Conservation (phyloP, 2,888 invertebrate genomes). For the Parnassius mnemosyne region DNA sequence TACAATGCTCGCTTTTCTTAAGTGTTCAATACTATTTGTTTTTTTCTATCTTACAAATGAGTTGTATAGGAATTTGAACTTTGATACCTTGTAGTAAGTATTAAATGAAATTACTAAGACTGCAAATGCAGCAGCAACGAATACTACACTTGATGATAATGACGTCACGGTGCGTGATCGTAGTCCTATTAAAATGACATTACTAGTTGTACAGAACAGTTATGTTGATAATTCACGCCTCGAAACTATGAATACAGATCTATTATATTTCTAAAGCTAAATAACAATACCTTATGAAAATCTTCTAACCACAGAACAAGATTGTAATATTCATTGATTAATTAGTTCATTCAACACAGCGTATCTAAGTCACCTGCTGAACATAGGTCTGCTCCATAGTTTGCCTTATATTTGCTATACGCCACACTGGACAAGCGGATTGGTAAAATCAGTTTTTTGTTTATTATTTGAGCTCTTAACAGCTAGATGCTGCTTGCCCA, state of each 20-base stretch:
- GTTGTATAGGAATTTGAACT: conserved; percentile 3
- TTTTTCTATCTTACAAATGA: conserved; percentile 15
- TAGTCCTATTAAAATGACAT: conserved; percentile 75
- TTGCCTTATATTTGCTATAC: too few relatives aligned
- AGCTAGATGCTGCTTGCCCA: too few relatives aligned
- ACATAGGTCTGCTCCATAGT: too few relatives aligned
- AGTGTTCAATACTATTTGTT: conserved; percentile 27
- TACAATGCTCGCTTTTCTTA: conserved; percentile 37
- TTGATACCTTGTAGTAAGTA: conserved; percentile 23
- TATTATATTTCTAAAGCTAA: conserved; percentile 16
- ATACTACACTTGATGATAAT: conserved; percentile 53
- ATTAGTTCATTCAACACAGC: too few relatives aligned
- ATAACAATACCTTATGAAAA: background rate
- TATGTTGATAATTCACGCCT: conserved; percentile 65
- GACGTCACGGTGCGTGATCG: conserved; percentile 69
- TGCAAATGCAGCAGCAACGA: conserved; percentile 25
- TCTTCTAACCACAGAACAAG: too few relatives aligned
- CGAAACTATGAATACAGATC: conserved; percentile 27
- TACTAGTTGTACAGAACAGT: conserved; percentile 64
- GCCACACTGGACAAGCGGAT: too few relatives aligned
- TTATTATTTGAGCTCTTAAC: too few relatives aligned
- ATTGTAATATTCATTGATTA: too few relatives aligned
- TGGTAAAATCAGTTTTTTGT: too few relatives aligned
- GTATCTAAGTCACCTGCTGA: too few relatives aligned
- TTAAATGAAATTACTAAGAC: conserved; percentile 13